Conservation (phyloP, 92 coral and sea anemone species). For the Palythoa grandis region DNA sequence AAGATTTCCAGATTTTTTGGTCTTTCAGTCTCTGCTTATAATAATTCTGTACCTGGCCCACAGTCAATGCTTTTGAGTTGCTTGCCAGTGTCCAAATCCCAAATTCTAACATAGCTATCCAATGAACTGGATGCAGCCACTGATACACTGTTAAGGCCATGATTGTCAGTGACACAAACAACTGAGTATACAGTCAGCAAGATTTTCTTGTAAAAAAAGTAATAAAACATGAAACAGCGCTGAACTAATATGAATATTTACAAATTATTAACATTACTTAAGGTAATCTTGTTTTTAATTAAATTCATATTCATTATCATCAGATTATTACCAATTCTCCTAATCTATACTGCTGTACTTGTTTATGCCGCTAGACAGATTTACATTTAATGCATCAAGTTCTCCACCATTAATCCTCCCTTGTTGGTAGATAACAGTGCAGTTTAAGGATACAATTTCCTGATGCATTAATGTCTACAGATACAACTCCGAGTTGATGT, state of each 20-base stretch:
- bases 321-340: no score
- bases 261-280: no score
- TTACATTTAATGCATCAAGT: neutral
- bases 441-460: constrained; percentile 85
- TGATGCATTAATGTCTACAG: constrained; percentile 88
- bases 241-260: no score
- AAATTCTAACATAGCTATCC: constrained; percentile 94
- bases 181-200: neutral
- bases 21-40: no score
- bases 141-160: constrained; percentile 26
- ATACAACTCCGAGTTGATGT: constrained; percentile 97
- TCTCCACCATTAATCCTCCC: neutral
- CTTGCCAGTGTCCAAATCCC: constrained; percentile 97
- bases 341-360: no score
- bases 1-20: no score
- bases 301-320: no score
- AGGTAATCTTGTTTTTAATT: no score
- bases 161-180: neutral
- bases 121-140: constrained; percentile 99
- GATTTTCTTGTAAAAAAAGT: no score
- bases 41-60: constrained; percentile 79
- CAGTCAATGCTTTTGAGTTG: constrained; percentile 95
- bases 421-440: no score
- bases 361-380: no score
- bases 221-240: no score